phyloP scores from a whole-genome alignment of 2,113 vertebrate genomes.

The Ptilorrhoa leucosticta region DNA sequence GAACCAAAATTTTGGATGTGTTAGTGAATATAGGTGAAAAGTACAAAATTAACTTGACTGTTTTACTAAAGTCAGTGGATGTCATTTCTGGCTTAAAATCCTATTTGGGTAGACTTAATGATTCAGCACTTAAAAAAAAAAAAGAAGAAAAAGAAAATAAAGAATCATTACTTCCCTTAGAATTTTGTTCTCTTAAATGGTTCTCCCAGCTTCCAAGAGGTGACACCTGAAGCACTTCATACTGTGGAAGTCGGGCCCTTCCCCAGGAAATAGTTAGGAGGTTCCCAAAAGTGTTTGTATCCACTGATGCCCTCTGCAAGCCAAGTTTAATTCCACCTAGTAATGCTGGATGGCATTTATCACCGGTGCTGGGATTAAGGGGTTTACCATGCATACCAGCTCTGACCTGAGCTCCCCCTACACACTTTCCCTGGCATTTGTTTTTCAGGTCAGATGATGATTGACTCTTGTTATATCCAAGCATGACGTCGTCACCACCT shows the following conservation, averaged over 20 bases:
- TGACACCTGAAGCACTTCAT: neutral
- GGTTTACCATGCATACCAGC: neutral
- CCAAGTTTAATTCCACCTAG: neutral
- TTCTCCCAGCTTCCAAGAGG: neutral
- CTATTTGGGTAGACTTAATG: neutral
- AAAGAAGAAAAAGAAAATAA: neutral
- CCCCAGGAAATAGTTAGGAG: slow-evolving; percentile 8
- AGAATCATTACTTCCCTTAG: neutral
- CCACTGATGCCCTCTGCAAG: neutral
- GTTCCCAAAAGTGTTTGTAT: neutral
- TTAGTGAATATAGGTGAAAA: neutral
- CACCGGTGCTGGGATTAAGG: neutral
- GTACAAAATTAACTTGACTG: neutral
- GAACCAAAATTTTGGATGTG: neutral
- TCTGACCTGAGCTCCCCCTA: neutral
- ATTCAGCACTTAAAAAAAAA: neutral
- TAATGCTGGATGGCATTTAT: neutral
- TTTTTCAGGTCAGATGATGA: neutral
- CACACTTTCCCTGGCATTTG: neutral
- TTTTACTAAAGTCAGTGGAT: neutral
- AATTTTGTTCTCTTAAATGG: neutral
- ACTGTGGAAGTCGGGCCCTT: neutral
- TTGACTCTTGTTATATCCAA: neutral
- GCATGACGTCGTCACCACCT: neutral
- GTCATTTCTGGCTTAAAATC: neutral